Base-by-base conservation (phyloP, 2,888 invertebrate genomes). In the Hedychridium roseum region DNA sequence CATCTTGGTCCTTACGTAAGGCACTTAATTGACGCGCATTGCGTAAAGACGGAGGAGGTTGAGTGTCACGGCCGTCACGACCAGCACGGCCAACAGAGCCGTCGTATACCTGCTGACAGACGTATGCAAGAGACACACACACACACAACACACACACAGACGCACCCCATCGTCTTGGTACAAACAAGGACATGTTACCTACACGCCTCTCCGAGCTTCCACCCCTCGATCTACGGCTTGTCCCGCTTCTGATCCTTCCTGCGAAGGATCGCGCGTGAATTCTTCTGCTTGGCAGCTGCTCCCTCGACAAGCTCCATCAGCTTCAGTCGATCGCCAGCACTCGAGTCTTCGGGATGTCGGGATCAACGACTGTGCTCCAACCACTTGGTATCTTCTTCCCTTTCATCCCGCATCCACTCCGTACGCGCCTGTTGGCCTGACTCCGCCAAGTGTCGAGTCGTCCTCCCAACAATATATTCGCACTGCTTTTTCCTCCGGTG, bases 21-120 rank as follows among this genome's bases (percentile, higher is more conserved):
- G 9, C 35, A 12, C 37, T 52, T 57, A 60, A 60, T 55, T 48
- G 41, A 35, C 36, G 31, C 9, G 23, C 5, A 43, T 60, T 60
- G 43, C 60, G 26, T 50, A 60, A 60, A 38, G 26, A 6, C 40
- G 42, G 58, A 60, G n/a, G n/a, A 68, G 66, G 67, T 66, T 69
- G 61, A 68, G 66, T 66, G 64, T 66, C 68, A 68, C 64, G 65
- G 53, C 50, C 57, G 52, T 44, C 50, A 30, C 48, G 43, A 30
- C 41, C 54, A 44, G 47, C 54, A n/a, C 15, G 36, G 27, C 3
- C 27, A 3, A 27, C 27, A 7, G 27, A 27, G 3, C 27, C 27
- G 21, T 16, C 55, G 53, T 41, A 41, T 64, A 61, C 63, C 66
- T 61, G 61, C 64, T 63, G 64, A 48, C 60, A 49, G 40, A 38